These are phyloP conservation scores for Bombus sylvicola DNA, from an alignment of 1,140 invertebrate genomes.

Conservation along the genomic window DNA sequence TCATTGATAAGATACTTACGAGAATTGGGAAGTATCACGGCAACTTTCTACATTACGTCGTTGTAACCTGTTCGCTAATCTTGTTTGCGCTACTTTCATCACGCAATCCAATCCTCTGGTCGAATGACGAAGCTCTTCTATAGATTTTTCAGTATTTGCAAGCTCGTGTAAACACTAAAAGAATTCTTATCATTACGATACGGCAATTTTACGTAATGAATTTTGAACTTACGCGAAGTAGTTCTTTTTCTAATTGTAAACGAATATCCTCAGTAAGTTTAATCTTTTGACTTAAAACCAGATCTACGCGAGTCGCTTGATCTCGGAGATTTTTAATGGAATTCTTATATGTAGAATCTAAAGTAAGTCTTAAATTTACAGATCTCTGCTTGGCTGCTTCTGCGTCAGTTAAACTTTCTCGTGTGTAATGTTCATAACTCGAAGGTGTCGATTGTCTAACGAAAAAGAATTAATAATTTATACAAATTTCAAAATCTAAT, in stretches of 20 bases:
- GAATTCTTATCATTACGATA: constrained; percentile 17
- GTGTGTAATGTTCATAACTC: constrained; percentile 88
- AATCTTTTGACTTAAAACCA: constrained; percentile 86
- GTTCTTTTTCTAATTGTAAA: constrained; percentile 86
- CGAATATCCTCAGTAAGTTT: constrained; percentile 87
- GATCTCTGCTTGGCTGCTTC: constrained; percentile 87
- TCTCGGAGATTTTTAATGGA: constrained; percentile 87
- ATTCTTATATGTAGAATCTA: constrained; percentile 86
- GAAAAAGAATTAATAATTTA: background rate
- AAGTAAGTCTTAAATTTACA: constrained; percentile 84
- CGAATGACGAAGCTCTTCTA: constrained; percentile 85
- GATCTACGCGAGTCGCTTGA: constrained; percentile 89
- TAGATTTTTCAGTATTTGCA: constrained; percentile 88
- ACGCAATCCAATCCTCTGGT: constrained; percentile 87
- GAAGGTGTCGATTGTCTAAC: constrained; percentile 86
- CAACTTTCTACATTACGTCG: constrained; percentile 88
- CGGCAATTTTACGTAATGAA: too few species aligned
- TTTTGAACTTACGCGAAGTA: constrained; percentile 82
- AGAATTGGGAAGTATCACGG: constrained; percentile 87
- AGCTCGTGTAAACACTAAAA: constrained; percentile 85
- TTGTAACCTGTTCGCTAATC: constrained; percentile 87
- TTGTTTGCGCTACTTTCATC: constrained; percentile 91
- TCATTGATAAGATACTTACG: constrained; percentile 75
- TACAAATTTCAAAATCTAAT: background rate
- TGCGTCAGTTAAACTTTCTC: constrained; percentile 85